Conservation (phyloP, 2,888 invertebrate species). For the Lamellibrachia columna region DNA sequence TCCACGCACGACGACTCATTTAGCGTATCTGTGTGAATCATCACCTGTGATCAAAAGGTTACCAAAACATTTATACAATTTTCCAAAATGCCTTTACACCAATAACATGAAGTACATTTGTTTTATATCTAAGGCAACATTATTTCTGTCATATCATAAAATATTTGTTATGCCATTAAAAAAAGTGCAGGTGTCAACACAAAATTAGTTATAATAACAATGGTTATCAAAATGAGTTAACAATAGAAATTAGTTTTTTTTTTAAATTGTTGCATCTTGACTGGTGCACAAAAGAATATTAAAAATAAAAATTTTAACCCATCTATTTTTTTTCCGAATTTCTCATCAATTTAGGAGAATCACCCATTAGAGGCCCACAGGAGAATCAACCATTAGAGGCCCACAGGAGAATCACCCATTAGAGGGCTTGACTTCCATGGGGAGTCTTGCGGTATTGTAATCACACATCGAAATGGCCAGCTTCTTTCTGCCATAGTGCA, state of each 20-base stretch:
- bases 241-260: too few relatives aligned
- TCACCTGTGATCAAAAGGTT: constrained; percentile 45
- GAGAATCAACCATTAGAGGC: too few relatives aligned
- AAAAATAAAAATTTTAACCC: not conserved
- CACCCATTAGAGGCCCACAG: too few relatives aligned
- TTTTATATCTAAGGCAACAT: not conserved
- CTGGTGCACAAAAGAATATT: not conserved
- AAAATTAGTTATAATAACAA: not conserved
- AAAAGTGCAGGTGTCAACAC: not conserved
- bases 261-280: not conserved
- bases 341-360: not conserved
- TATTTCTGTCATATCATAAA: not conserved
- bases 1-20: constrained; percentile 63
- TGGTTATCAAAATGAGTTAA: not conserved
- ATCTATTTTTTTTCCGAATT: not conserved
- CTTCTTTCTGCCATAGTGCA: not conserved
- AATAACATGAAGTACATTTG: not conserved
- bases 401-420: too few relatives aligned
- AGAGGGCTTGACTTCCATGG: not conserved
- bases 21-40: constrained; percentile 62
- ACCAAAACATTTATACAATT: not conserved
- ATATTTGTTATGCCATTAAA: not conserved
- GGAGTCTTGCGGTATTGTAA: not conserved
- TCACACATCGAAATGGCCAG: not conserved
- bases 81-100: not conserved